Base-by-base conservation (phyloP, 2,113 vertebrate genomes). In the Nothobranchius kuhntae region DNA sequence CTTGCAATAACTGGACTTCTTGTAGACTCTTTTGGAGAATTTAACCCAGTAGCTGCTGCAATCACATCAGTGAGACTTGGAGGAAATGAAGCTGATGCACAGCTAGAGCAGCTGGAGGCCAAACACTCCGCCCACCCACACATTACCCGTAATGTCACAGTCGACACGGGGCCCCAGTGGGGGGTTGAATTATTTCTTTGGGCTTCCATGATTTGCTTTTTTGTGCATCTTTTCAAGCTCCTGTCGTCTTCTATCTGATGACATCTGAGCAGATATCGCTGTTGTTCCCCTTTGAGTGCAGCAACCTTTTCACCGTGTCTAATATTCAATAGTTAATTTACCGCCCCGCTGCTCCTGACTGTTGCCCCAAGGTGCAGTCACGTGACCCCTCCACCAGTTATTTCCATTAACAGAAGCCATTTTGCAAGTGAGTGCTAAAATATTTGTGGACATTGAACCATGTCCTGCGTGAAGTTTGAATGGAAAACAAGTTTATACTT, bases 321-420 rank as follows among this genome's bases (percentile, higher is more conserved):
- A 76, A 80, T 86, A 82, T 80, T 88, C 87, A 90, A 88, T 89
- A 87, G 48, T 87, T 89, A 77, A 89, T 92, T 91, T 90, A 50
- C 69, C 70, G 73, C 85, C 80, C 64, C 79, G 61, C 61, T 82
- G 87, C 76, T 69, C 65, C 53, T 62, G 73, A 89, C 83, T 71
- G 80, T 83, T 70, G 74, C 77, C 87, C 74, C 36, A 14, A 80
- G 81, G 80, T 50, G 48, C 58, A 56, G 68, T 68, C 72, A 70
- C 59, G 46, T 79, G 82, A 85, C 76, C 70, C 65, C 51, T 9
- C 45, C 44, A 75, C 72, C 70, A 35, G 51, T 67, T 80, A n/a
- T 68, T 47, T 71, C 35, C 53, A 30, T 79, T 66, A 70, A 60
- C 68, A 78, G 78, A 48, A 66, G 65, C 83, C 90, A 86, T 88